phyloP scores from a whole-genome alignment of 2,797 vertebrate genomes.

The Tenualosa ilisha region DNA sequence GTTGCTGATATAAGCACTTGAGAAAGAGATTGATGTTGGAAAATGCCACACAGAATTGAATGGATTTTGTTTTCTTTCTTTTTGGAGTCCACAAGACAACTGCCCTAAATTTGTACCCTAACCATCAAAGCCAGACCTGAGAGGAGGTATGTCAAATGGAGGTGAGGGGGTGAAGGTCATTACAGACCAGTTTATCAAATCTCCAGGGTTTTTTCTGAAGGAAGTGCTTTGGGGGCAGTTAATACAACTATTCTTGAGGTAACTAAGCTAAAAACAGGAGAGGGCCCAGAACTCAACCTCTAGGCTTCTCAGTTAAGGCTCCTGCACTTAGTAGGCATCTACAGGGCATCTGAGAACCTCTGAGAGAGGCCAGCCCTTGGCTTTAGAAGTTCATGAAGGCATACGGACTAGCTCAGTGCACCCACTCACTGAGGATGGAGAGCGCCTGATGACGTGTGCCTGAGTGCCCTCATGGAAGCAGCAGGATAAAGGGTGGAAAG shows the following conservation, averaged over 20 bases:
- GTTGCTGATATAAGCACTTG: neutral
- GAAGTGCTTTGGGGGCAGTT: neutral
- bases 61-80: constrained; percentile 20
- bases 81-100: constrained; percentile 56
- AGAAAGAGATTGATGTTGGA: constrained; percentile 18
- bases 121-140: constrained; percentile 32
- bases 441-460: neutral
- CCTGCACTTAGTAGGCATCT: neutral
- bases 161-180: constrained; percentile 55
- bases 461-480: neutral
- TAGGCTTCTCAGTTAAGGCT: neutral
- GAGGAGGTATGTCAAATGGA: constrained; percentile 32
- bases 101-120: constrained; percentile 60
- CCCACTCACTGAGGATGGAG: neutral
- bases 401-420: neutral
- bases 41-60: constrained; percentile 24
- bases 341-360: constrained; percentile 21
- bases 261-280: neutral
- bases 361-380: neutral
- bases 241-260: neutral
- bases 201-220: neutral
- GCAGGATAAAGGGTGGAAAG: neutral
- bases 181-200: constrained; percentile 52
- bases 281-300: neutral
- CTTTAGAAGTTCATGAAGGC: neutral